Evolutionary conservation across 2,888 invertebrate species (phyloP).

Genomic region (Celastrina argiolus): DNA sequence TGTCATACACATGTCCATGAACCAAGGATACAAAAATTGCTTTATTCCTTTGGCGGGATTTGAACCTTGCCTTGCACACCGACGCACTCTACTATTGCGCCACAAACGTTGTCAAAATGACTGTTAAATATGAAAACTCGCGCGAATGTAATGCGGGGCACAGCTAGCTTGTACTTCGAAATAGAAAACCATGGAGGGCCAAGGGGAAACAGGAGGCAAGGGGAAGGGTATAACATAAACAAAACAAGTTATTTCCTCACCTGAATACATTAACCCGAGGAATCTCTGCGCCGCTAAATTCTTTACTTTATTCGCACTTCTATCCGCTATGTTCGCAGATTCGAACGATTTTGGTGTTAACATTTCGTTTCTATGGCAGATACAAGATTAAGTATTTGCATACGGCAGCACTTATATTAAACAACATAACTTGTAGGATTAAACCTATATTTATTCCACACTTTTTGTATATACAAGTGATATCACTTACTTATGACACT

Average conservation of each 20-base stretch:
- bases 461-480: no score
- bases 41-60: no score
- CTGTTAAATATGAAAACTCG: background rate
- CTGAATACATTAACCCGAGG: background rate
- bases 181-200: background rate
- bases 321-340: background rate
- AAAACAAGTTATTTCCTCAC: conserved; percentile 4
- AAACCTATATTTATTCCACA: no score
- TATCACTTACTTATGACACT: no score
- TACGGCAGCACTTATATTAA: background rate
- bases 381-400: background rate
- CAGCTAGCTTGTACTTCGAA: background rate
- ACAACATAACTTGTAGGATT: background rate
- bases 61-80: no score
- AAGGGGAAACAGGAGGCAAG: background rate
- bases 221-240: background rate
- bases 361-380: background rate
- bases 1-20: no score
- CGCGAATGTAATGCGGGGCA: background rate
- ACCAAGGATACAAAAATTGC: no score
- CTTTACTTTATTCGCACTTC: background rate
- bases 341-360: background rate
- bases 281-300: conserved; percentile 6
- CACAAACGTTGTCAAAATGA: no score
- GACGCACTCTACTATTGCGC: no score